A percentile compares a stretch with the other conserved stretches of the same genome.
phyloP scores from a whole-genome alignment of 2,113 vertebrate species.

The Aphelocoma coerulescens region DNA sequence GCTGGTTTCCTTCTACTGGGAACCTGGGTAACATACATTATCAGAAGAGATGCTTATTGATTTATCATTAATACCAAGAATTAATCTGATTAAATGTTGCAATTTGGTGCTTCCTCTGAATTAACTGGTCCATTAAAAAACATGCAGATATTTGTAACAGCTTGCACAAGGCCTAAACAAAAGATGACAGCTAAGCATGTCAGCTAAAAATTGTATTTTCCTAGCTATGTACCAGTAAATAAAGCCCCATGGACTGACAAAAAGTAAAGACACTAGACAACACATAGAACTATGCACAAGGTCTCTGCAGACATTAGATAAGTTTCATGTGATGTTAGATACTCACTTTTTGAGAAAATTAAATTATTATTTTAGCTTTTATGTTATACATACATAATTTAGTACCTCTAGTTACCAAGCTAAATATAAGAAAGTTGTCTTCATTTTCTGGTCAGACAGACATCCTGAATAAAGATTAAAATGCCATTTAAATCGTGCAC shows the following conservation, averaged over 20 bases:
- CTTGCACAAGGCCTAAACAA: background rate
- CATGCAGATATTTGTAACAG: background rate
- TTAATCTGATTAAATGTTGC: background rate
- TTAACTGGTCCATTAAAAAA: background rate
- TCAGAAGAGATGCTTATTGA: background rate
- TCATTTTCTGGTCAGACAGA: background rate
- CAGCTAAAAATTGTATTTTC: background rate
- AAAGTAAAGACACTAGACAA: background rate
- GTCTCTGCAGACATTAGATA: background rate
- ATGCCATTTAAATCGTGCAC: background rate
- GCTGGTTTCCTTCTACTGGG: background rate
- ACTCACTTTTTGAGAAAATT: background rate
- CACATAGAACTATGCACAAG: background rate
- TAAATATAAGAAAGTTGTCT: background rate
- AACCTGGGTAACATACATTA: background rate
- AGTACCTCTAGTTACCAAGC: background rate
- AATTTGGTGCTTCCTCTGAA: background rate
- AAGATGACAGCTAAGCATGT: background rate
- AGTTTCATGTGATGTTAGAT: background rate
- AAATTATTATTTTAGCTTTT: background rate
- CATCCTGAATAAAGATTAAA: background rate
- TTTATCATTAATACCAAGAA: background rate
- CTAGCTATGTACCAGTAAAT: background rate
- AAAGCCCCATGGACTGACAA: background rate
- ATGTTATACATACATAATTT: background rate